Conservation (phyloP, 2,888 invertebrate species). For the Ditula angustiorana region DNA sequence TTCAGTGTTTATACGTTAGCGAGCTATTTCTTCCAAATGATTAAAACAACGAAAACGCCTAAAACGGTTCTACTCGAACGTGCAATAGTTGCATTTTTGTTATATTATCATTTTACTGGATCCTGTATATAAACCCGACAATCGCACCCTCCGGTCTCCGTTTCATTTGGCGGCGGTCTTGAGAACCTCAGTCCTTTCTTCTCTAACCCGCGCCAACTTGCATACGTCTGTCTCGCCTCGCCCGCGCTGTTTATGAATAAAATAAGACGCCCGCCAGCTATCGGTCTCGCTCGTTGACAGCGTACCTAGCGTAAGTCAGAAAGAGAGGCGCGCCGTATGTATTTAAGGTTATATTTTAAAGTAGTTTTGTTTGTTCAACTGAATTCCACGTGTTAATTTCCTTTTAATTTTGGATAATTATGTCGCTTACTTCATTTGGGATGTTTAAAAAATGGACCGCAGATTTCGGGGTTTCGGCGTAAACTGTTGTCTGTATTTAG, state of each 20-base stretch:
- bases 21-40: too few relatives aligned
- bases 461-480: conserved; percentile 18
- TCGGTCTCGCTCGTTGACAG: conserved; percentile 36
- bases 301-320: conserved; percentile 7
- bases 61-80: neutral
- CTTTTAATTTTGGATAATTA: conserved; percentile 43
- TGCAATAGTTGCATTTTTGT: conserved; percentile 36
- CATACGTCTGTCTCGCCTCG: conserved; percentile 29
- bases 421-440: conserved; percentile 39
- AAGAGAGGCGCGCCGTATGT: conserved; percentile 24
- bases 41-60: too few relatives aligned
- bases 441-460: conserved; percentile 24
- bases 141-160: conserved; percentile 38
- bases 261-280: conserved; percentile 38
- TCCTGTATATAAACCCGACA: conserved; percentile 35
- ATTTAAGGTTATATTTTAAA: conserved; percentile 12
- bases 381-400: conserved; percentile 39
- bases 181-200: conserved; percentile 31
- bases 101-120: conserved; percentile 22
- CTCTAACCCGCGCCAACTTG: conserved; percentile 11
- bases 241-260: conserved; percentile 40
- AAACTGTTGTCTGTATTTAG: neutral
- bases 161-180: conserved; percentile 40
- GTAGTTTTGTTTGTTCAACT: conserved; percentile 34
- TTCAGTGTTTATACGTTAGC: too few relatives aligned